phyloP scores from a whole-genome alignment of 2,888 invertebrate species.

The Pachycephus smyrnensis region DNA sequence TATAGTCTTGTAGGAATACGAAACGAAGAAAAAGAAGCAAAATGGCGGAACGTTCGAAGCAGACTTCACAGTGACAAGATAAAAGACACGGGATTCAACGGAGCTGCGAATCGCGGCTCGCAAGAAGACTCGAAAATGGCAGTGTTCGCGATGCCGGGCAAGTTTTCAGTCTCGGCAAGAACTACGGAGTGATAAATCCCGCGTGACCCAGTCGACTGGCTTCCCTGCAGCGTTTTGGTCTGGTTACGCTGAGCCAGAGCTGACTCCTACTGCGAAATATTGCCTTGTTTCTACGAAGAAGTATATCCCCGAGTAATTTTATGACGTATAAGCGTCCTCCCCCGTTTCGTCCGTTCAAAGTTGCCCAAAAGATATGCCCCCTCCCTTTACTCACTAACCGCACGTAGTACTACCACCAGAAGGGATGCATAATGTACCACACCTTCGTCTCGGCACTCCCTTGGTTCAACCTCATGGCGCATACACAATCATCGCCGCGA shows the following conservation, averaged over 20 bases:
- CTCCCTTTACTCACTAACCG: conserved; percentile 9
- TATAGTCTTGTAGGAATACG: background rate
- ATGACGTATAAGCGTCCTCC: conserved; percentile 43
- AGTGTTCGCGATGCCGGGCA: background rate
- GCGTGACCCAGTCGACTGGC: conserved; percentile 40
- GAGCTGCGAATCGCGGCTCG: background rate
- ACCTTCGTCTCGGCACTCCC: background rate
- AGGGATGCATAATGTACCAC: background rate
- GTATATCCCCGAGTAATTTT: conserved; percentile 55
- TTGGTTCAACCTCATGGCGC: background rate
- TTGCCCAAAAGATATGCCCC: conserved; percentile 20
- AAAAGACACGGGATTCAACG: background rate
- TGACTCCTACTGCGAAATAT: conserved; percentile 51
- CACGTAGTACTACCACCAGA: background rate
- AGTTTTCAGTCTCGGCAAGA: conserved; percentile 36
- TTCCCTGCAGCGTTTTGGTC: conserved; percentile 49
- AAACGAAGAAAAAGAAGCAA: conserved; percentile 20
- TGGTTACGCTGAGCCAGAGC: conserved; percentile 37
- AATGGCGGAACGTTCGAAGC: conserved; percentile 6
- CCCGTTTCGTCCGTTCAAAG: conserved; percentile 22
- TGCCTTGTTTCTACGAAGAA: conserved; percentile 48
- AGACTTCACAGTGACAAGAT: background rate
- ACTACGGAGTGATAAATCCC: conserved; percentile 57
- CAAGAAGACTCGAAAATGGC: conserved; percentile 1
- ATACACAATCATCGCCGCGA: background rate